These are phyloP conservation scores for Entomyzon cyanotis DNA, from an alignment of 2,113 vertebrate species.

Conservation along the genomic window DNA sequence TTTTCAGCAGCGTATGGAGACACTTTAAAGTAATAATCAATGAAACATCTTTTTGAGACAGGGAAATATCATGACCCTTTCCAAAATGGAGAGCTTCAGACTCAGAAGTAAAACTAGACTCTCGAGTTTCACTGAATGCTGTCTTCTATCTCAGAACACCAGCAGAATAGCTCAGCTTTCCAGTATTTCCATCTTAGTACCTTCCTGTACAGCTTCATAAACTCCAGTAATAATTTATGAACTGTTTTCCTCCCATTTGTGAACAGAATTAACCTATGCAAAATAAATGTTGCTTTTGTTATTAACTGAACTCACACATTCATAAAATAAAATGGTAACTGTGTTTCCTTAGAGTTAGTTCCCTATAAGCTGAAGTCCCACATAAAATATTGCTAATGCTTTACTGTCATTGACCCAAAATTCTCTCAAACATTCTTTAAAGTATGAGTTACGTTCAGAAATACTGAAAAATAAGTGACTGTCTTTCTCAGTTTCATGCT, in stretches of 20 bases:
- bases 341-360: neutral
- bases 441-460: neutral
- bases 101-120: neutral
- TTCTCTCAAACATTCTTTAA: neutral
- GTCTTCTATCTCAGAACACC: neutral
- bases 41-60: neutral
- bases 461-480: neutral
- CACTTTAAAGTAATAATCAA: neutral
- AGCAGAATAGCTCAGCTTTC: neutral
- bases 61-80: neutral
- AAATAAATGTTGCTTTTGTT: neutral
- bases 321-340: neutral
- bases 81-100: neutral
- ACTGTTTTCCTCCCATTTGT: neutral
- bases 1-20: neutral
- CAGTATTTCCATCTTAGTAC: neutral
- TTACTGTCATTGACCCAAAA: neutral
- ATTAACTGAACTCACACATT: neutral
- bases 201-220: neutral
- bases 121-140: neutral
- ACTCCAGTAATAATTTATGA: neutral
- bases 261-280: neutral
- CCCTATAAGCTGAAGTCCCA: neutral
- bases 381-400: neutral
- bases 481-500: neutral